Evolutionary conservation across 2,113 vertebrate genomes (phyloP).

Genomic region (Sinocyclocheilus maitianheensis): DNA sequence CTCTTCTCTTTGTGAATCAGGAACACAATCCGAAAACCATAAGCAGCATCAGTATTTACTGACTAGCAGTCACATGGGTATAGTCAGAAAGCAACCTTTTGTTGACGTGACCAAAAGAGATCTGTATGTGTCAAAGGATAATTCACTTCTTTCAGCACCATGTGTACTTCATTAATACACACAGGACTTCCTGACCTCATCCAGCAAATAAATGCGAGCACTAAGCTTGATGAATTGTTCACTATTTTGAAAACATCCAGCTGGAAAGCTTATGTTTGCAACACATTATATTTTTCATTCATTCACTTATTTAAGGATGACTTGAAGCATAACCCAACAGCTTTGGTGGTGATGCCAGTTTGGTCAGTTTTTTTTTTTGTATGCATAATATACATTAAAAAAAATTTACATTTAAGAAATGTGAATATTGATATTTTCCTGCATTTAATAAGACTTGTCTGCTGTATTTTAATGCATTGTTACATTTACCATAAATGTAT

Average conservation of each 20-base stretch:
- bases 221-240: slow-evolving; percentile 11
- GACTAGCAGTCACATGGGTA: not conserved
- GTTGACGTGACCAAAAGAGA: not conserved
- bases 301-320: not conserved
- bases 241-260: not conserved
- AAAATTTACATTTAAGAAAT: no score
- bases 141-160: not conserved
- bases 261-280: not conserved
- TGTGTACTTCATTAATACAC: not conserved
- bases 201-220: not conserved
- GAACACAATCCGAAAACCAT: not conserved
- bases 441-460: no score
- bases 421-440: no score
- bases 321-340: no score
- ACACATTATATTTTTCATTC: not conserved
- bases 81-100: not conserved
- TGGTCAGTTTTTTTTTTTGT: no score
- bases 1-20: not conserved
- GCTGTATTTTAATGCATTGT: no score
- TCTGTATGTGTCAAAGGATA: not conserved
- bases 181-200: slow-evolving; percentile 1
- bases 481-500: no score
- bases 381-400: no score
- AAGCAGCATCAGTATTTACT: slow-evolving; percentile 1
- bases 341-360: no score